Conservation (phyloP, 2,113 vertebrate species). For the Leptodactylus fuscus region DNA sequence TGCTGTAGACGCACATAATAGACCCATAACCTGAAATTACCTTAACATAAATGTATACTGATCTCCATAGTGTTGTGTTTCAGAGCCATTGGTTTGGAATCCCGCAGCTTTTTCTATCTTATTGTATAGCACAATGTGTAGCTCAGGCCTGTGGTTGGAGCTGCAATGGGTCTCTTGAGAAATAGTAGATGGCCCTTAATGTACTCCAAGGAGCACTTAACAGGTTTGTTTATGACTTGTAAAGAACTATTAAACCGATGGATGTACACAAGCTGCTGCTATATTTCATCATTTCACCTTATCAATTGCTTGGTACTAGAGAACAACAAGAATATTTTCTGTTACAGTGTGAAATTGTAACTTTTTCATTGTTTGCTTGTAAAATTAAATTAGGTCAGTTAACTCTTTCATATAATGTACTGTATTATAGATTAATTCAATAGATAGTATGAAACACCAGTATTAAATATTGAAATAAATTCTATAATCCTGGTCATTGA, state of each 20-base stretch:
- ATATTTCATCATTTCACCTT: not conserved
- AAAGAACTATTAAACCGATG: not conserved
- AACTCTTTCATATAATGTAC: not conserved
- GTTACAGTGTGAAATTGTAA: not conserved
- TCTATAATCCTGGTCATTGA: too few species aligned
- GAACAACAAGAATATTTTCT: not conserved
- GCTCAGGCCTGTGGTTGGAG: not conserved
- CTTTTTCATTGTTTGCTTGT: not conserved
- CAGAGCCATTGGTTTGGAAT: not conserved
- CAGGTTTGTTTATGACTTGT: constrained; percentile 19
- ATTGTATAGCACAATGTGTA: not conserved
- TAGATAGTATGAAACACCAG: too few species aligned
- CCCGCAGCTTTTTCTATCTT: not conserved
- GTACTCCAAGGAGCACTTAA: not conserved
- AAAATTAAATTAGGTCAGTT: not conserved
- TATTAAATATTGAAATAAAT: too few species aligned
- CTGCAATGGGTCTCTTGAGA: not conserved
- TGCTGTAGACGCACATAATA: not conserved
- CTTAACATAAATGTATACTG: not conserved
- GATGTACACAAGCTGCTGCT: not conserved
- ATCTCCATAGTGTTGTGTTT: not conserved
- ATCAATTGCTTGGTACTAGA: not conserved
- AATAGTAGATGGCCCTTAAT: constrained; percentile 11
- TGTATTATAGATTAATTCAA: not conserved
- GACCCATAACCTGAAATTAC: not conserved